Conservation (phyloP, 2,888 invertebrate genomes). For the Bugulina stolonifera region DNA sequence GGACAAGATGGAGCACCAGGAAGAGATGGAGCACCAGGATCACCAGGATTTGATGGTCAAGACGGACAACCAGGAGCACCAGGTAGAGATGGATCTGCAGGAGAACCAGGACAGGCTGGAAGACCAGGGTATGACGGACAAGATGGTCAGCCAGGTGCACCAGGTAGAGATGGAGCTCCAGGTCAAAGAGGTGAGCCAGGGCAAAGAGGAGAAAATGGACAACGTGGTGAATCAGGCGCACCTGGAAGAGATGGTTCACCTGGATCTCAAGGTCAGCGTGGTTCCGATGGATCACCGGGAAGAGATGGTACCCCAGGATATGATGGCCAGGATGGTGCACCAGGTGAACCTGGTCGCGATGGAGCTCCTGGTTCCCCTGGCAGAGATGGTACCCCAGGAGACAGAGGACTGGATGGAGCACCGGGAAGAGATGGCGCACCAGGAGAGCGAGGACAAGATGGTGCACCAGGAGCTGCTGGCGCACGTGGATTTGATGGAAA, state of each 20-base stretch:
- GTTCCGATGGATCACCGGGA: conserved; percentile 3
- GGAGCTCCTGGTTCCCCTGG: conserved; percentile 16
- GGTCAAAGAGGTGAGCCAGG: conserved; percentile 29
- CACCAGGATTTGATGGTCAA: not conserved
- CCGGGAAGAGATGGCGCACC: not conserved
- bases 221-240: conserved; percentile 29
- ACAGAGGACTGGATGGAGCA: not conserved
- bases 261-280: not conserved
- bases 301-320: conserved; percentile 3
- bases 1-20: not conserved
- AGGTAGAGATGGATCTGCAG: conserved; percentile 11
- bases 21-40: not conserved
- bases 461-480: conserved; percentile 3
- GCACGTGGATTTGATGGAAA: not conserved
- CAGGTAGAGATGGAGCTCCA: conserved; percentile 23
- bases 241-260: conserved; percentile 18
- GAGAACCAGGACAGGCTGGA: conserved; percentile 29
- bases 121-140: conserved; percentile 21
- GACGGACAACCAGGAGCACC: conserved; percentile 27
- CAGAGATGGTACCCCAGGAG: conserved; percentile 19
- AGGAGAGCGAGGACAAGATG: not conserved
- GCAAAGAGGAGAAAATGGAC: conserved; percentile 28
- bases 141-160: conserved; percentile 21
- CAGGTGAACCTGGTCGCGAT: not conserved
- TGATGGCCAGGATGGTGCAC: not conserved